Evolutionary conservation across 2,113 vertebrate species (phyloP), one percentile per base, ranked within the genome.

Genomic region (Albula glossodonta): DNA sequence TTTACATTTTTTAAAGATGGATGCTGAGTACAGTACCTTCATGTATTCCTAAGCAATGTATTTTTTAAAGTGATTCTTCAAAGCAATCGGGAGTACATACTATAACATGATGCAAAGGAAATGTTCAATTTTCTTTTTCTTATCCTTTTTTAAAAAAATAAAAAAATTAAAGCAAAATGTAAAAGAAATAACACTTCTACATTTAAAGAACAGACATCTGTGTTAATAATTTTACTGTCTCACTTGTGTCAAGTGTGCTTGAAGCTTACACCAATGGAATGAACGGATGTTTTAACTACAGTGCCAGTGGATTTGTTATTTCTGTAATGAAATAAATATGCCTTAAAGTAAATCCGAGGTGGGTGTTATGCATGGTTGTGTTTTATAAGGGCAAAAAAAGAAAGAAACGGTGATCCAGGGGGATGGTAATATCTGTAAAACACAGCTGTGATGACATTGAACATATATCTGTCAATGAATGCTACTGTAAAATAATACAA

Each of bases 261-360:
- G 96, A 95, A 95, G 93, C 95, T 96, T 96, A 96, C 95, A 96
- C 94, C 95, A 94, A 96, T 95, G 93, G 91, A 96, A 96, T 95
- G 93, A 91, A 94, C 93, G 93, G 86, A 87, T 70, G 87, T 91
- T 86, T 87, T 96, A 96, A 96, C 95, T 96, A 96, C 95, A 97
- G n/a, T n/a, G 90, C 92, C 91, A 95, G 94, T 86, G 93, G 94
- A 93, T 93, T 93, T 93, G 93, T 91, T 92, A 93, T 96, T 92
- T 94, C 91, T 93, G 93, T 91, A 94, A 90, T 92, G 91, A 88
- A 88, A 89, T 91, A 91, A 91, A 90, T 88, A 92, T 91, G 86
- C 83, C 51, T 70, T 88, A 92, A 87, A 88, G 81, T 56, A 87
- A 90, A 92, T 91, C 91, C 89, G 88, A 13, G 80, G 88, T 91